Base-by-base conservation (phyloP, 2,113 vertebrate species). In the Dipodomys ordii region DNA sequence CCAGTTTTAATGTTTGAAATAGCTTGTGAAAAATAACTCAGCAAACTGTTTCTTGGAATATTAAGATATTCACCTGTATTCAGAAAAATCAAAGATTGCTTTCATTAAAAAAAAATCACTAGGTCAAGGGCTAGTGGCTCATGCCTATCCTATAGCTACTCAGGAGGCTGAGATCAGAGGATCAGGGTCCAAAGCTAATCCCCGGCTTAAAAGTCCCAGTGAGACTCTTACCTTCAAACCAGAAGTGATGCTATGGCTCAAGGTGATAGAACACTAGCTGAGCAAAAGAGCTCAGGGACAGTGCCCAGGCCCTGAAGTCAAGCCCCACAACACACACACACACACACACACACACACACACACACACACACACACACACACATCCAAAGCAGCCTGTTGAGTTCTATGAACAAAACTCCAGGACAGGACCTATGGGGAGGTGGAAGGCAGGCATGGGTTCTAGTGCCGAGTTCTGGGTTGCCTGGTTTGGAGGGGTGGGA, bases 71-170 rank as follows among this genome's bases (percentile, higher is more conserved):
- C 53, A 60, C 30, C 69, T 73, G 9, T 23, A 91, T 90, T 88
- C 65, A 95, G 73, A 94, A 96, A 95, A 96, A 64, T 76, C 72
- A 81, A 88, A 53, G 65, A 87, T n/a, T 44, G 7, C 13, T 94
- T 95, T 91, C 65, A 77, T 30, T 2, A 49, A 49, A 57, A 82
- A 78, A 87, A 87, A 83, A 83, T 80, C 49, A 74, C 25, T 73
- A 25, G 20, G 23, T 57, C 15, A 18, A 16, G 16, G 3, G 15
- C 49, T 49, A 12, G 49, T 49, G 49, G 49, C 15, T 57, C 53
- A 57, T 13, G 16, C 53, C 53, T 57, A 57, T 57, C 53, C 53
- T 57, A 18, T 57, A 18, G 53, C 53, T 57, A 57, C 53, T 57
- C 53, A 57, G 53, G 53, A 18, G 53, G 15, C 53, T 57, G 53